These are phyloP conservation scores for Spinus olivaceus DNA, from an alignment of 2,797 vertebrate genomes.

Conservation along the genomic window DNA sequence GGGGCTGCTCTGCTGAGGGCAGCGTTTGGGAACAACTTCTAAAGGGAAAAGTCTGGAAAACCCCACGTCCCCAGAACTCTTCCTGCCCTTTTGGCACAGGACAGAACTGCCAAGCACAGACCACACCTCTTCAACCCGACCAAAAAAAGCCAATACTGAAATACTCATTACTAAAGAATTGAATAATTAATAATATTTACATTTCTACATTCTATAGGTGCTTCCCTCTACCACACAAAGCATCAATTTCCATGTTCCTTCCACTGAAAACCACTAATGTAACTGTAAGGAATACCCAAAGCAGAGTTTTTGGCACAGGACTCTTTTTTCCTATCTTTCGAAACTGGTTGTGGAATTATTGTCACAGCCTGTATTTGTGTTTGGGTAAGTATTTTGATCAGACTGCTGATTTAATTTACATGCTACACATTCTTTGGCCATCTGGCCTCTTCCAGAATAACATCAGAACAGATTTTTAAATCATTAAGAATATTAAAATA, in stretches of 20 bases:
- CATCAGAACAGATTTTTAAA: not conserved
- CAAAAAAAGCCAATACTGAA: not conserved
- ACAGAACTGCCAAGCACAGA: not conserved
- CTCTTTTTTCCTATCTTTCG: not conserved
- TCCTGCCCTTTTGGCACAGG: not conserved
- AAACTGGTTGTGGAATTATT: not conserved
- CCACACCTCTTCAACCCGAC: not conserved
- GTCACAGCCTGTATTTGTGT: not conserved
- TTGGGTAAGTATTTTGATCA: not conserved
- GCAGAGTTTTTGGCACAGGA: not conserved
- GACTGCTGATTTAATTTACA: not conserved
- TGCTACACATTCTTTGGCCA: not conserved
- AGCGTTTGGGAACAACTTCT: not conserved
- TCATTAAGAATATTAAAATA: not conserved
- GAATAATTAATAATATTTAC: not conserved
- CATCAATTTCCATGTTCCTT: rapidly evolving
- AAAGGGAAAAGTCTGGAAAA: not conserved
- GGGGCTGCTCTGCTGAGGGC: not conserved
- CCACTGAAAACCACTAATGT: not conserved
- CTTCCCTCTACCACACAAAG: not conserved
- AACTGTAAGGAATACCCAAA: not conserved
- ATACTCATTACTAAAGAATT: rapidly evolving
- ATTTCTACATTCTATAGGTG: not conserved
- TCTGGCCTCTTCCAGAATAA: not conserved
- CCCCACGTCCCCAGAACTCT: rapidly evolving